Conservation (phyloP, 2,888 invertebrate genomes). For the Diaphora mendica region DNA sequence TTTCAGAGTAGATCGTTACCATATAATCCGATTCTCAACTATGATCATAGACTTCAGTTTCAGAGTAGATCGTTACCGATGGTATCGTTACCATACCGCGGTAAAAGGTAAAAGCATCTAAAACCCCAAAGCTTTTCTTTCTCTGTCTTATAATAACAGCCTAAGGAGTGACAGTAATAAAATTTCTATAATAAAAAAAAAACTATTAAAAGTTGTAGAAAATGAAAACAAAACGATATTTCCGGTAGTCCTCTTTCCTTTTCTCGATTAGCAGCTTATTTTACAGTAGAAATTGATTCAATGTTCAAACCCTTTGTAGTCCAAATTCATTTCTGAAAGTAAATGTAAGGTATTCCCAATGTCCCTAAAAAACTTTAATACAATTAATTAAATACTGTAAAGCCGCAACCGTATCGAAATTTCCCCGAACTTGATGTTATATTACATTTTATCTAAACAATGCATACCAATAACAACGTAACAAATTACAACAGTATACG, state of each 20-base stretch:
- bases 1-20: too few species aligned
- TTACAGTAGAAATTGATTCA: neutral
- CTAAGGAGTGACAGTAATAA: too few species aligned
- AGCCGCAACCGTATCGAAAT: neutral
- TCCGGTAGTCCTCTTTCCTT: neutral
- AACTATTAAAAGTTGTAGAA: neutral
- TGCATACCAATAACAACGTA: neutral
- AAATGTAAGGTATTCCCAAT: neutral
- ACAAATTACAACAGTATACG: constrained; percentile 1
- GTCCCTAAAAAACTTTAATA: neutral
- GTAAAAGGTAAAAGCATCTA: too few species aligned
- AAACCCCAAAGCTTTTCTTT: too few species aligned
- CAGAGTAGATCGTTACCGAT: too few species aligned
- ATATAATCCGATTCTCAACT: too few species aligned
- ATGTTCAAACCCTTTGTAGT: neutral
- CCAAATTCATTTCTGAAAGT: neutral
- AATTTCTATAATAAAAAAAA: too few species aligned
- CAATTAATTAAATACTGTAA: neutral
- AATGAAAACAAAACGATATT: neutral
- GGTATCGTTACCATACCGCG: too few species aligned
- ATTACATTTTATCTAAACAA: neutral
- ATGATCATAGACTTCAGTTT: too few species aligned
- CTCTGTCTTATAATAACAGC: too few species aligned
- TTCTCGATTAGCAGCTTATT: neutral
- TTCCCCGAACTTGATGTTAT: neutral